These are phyloP conservation scores for Drosophila biarmipes DNA, from an alignment of 1,140 invertebrate species.

Conservation along the genomic window DNA sequence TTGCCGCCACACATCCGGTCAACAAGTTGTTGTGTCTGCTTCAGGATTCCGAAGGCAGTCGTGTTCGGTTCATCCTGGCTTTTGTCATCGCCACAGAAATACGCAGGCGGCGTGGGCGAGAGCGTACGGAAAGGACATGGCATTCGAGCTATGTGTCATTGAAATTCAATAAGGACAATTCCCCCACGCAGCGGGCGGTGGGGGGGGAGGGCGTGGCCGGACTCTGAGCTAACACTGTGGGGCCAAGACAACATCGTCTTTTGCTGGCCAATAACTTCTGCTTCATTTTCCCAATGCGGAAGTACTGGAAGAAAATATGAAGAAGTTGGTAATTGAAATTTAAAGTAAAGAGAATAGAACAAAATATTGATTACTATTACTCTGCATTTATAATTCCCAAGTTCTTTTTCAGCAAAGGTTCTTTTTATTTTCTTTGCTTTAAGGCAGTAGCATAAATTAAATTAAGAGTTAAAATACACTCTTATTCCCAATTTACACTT, in stretches of 20 bases:
- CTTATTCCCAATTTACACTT: not conserved
- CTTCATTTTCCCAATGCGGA: conserved; percentile 54
- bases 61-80: conserved; percentile 28
- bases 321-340: not conserved
- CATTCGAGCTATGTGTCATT: conserved; percentile 60
- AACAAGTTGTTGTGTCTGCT: conserved; percentile 71
- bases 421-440: not conserved
- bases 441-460: too few species aligned
- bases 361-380: not conserved
- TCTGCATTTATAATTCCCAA: not conserved
- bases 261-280: conserved; percentile 71
- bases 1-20: conserved; percentile 73
- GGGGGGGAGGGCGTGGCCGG: conserved; percentile 9
- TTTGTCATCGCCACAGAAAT: conserved; percentile 71
- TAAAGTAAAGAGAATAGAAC: not conserved
- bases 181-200: conserved; percentile 19
- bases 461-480: too few species aligned
- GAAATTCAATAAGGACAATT: conserved; percentile 81
- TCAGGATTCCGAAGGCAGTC: conserved; percentile 43
- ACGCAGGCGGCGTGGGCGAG: conserved; percentile 25
- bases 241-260: conserved; percentile 59
- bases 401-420: not conserved
- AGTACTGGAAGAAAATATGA: not conserved
- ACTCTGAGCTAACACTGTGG: conserved; percentile 30
- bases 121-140: conserved; percentile 44